Evolutionary conservation across 64 coral and sea anemone genomes (phyloP), one percentile per base, ranked within the genome.

Genomic region (Astreopora myriophthalma): DNA sequence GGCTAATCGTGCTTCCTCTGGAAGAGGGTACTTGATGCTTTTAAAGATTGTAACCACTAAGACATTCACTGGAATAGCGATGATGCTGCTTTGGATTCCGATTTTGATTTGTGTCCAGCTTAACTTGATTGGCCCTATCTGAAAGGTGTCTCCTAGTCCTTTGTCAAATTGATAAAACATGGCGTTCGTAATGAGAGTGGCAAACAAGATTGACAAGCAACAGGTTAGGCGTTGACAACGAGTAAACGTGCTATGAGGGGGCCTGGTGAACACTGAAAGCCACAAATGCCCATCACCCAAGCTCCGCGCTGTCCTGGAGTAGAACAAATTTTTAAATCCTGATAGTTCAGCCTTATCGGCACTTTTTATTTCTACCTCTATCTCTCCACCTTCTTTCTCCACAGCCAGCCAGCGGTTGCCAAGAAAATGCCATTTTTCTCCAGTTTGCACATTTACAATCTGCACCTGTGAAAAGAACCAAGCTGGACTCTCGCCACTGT

Each of bases 91-190:
- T 66, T 92, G 90, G 38, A 92, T 92, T 17, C 90, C 90, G 17
- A 92, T 92, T 73, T 92, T 92, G 34, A 92, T 92, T 35, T 92
- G 90, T 23, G 52, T 92, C 90, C 90, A 92, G 60, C 90, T 92
- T 61, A 92, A 75, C 42, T 92, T 92, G 19, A 92, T 37, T 40
- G 90, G 90, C 8, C 80, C 90, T 2, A 92, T 22, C 52, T 65
- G 68, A 32, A 92, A 92, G 2, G 90, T 75, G 31, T 92, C 90
- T 73, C 38, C 39, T 31, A 80, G 90, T 34, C 62, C 49, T 26
- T 82, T 70, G 23, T 84, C 69, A 23, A 92, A 92, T 60, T 92
- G 90, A 92, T 92, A 92, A 71, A 92, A 92, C 90, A 92, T 92
- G 5, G 90, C 90, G 60, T 92, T 92, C 11, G 90, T 92, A 27